These are phyloP conservation scores for Oryctolagus cuniculus DNA, from an alignment of 2,113 vertebrate species.

Conservation along the genomic window mOryCun1.1 NC_091438.1:143990001-143990500, in stretches of 20 bases:
- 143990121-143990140: slow-evolving; percentile 10
- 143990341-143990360: not conserved
- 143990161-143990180: not conserved
- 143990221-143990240: not conserved
- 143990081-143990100: not conserved
- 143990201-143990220: not conserved
- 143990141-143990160: not conserved
- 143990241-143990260: not conserved
- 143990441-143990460: not conserved
- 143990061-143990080: slow-evolving; percentile 5
- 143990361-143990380: not conserved
- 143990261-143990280: slow-evolving; percentile 8
- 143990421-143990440: not conserved
- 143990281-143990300: slow-evolving; percentile 13
- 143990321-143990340: slow-evolving; percentile 21
- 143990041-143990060: not conserved
- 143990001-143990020: not conserved
- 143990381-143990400: not conserved
- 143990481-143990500: not conserved
- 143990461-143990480: slow-evolving; percentile 11
- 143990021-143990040: not conserved
- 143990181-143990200: not conserved
- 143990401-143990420: not conserved
- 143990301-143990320: not conserved
- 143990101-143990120: slow-evolving; percentile 1